Percentiles rank a stretch among this genome's conserved stretches.
Conservation (phyloP, 2,113 vertebrate genomes). For the Poeciliopsis turrubarensis region DNA sequence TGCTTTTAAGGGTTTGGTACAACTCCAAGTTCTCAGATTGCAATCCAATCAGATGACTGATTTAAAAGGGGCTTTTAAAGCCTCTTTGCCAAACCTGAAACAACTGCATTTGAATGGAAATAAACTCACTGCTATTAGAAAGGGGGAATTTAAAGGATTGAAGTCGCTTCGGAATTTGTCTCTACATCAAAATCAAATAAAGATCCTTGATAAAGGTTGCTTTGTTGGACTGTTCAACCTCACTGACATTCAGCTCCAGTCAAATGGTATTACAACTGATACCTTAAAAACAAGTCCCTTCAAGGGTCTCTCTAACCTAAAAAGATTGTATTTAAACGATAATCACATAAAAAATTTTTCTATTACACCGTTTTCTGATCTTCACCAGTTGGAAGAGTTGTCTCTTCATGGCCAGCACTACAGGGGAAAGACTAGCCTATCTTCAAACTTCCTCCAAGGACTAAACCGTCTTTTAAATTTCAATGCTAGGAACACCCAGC, state of each 20-base stretch:
- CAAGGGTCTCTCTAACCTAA: conserved; percentile 62
- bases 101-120: conserved; percentile 63
- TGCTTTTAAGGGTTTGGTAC: conserved; percentile 64
- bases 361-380: conserved; percentile 53
- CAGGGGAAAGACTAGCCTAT: conserved; percentile 37
- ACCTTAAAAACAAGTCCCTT: conserved; percentile 27
- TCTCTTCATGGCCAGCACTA: conserved; percentile 55
- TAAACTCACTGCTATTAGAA: conserved; percentile 47
- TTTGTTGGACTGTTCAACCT: conserved; percentile 69
- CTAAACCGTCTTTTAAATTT: conserved; percentile 70
- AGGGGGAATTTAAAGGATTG: conserved; percentile 38
- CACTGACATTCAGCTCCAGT: conserved; percentile 33
- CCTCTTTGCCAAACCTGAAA: conserved; percentile 55
- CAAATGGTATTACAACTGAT: conserved; percentile 46
- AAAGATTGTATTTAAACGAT: conserved; percentile 53
- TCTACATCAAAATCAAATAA: conserved; percentile 69
- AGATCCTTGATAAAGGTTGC: conserved; percentile 11
- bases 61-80: conserved; percentile 57
- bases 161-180: conserved; percentile 50
- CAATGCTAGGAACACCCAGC: conserved; percentile 44
- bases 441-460: conserved; percentile 74
- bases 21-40: conserved; percentile 63
- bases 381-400: conserved; percentile 66
- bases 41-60: conserved; percentile 58
- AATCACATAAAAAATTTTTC: conserved; percentile 49